Evolutionary conservation across 2,888 invertebrate species (phyloP).

Genomic region (Polylopha cassiicola): DNA sequence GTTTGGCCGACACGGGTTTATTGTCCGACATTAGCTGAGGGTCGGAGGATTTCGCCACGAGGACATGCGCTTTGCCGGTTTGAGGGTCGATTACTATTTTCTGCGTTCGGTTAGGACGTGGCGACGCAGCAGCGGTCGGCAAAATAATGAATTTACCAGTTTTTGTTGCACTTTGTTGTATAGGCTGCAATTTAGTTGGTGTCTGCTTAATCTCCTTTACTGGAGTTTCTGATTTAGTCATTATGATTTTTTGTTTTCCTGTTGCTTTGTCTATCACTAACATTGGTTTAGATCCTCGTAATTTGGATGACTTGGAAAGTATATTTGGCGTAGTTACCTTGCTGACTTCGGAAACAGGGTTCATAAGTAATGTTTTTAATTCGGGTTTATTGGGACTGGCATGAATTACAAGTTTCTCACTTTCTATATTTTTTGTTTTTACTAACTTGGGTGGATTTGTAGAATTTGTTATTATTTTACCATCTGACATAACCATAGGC

Average conservation of each 20-base stretch:
- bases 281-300: conserved; percentile 66
- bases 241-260: conserved; percentile 68
- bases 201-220: conserved; percentile 54
- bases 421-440: conserved; percentile 53
- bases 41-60: conserved; percentile 54
- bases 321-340: conserved; percentile 69
- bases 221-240: conserved; percentile 58
- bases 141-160: conserved; percentile 66
- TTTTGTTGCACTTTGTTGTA: conserved; percentile 45
- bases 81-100: conserved; percentile 71
- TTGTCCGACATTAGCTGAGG: conserved; percentile 40
- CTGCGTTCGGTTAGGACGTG: conserved; percentile 58
- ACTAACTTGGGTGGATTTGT: conserved; percentile 49
- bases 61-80: conserved; percentile 67
- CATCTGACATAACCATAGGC: conserved; percentile 78
- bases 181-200: conserved; percentile 31
- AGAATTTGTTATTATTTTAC: conserved; percentile 54
- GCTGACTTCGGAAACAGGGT: conserved; percentile 48
- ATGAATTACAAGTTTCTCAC: conserved; percentile 48
- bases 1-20: conserved; percentile 61
- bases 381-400: conserved; percentile 49
- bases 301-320: conserved; percentile 67
- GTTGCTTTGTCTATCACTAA: conserved; percentile 67
- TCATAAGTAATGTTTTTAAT: conserved; percentile 61
- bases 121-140: conserved; percentile 53